Percentiles rank a stretch among this genome's conserved stretches.
Conservation (phyloP, 2,113 vertebrate species). For the Ondatra zibethicus region DNA sequence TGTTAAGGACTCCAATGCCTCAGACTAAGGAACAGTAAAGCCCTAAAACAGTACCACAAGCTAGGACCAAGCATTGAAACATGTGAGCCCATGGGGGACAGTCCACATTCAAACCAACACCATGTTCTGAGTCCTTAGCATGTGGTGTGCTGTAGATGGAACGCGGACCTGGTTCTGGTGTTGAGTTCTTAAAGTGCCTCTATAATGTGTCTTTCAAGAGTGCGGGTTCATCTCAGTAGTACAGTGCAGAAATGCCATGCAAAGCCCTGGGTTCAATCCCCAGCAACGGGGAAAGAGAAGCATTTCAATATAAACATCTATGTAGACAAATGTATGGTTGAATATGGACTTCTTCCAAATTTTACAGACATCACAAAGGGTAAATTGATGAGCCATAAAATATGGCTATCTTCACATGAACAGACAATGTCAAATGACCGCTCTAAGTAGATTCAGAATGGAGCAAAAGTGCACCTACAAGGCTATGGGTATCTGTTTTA, state of each 20-base stretch:
- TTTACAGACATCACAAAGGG: background rate
- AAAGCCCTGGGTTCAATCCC: background rate
- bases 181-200: background rate
- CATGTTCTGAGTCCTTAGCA: background rate
- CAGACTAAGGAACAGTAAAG: background rate
- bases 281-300: background rate
- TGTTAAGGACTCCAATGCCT: background rate
- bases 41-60: background rate
- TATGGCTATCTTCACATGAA: background rate
- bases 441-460: no score
- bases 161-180: background rate
- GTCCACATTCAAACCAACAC: no score
- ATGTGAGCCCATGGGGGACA: no score
- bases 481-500: no score
- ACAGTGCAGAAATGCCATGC: no score
- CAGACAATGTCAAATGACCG: background rate
- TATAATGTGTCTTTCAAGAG: background rate
- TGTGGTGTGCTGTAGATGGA: background rate
- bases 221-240: background rate
- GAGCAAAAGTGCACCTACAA: background rate
- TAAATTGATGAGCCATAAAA: background rate
- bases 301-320: background rate
- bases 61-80: background rate
- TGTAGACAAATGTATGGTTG: background rate
- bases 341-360: background rate